Evolutionary conservation across 1,140 invertebrate genomes (phyloP), one percentile per base, ranked within the genome.

Genomic region (Cheumatopsyche charites): DNA sequence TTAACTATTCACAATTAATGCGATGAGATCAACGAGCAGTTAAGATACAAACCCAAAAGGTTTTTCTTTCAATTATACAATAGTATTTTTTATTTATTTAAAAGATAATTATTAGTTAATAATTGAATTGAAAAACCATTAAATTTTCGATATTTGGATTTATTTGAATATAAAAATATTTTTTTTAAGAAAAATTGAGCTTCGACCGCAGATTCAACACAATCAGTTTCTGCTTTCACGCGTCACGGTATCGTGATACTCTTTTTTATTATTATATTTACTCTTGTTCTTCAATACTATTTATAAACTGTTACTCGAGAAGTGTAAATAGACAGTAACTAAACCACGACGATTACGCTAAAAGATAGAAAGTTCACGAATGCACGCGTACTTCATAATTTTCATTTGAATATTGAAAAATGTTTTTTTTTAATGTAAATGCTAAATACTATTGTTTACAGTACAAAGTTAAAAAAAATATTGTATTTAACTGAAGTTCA

Each of bases 171-270:
- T n/a, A n/a, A n/a, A n/a, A n/a, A n/a, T n/a, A n/a, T n/a, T 36
- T 3, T 4, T 36, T 36, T 36, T 36, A 4, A 36, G 29, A 4
- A 9, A 36, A 36, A 36, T 36, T 36, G 9, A 41, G 26, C 19
- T 12, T 5, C 63, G 23, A 68, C 47, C 47, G 47, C 47, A 52
- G 11, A 47, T 67, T 67, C 25, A 42, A 49, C 43, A 49, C 45
- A 23, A 67, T 67, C 42, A 49, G 26, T 68, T 68, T 55, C 47
- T 68, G 66, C 66, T 68, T 68, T 68, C 66, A 55, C 66, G 49
- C 47, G 66, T 68, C 66, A 68, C 66, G 66, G 66, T 68, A 36
- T 68, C 47, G 65, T 67, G 65, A 41, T 19, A 55, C 7, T 41
- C 47, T 21, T 11, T 68, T 55, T 55, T 68, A 4, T 36, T 9